These are phyloP conservation scores for Graptemys geographica DNA, from an alignment of 2,797 vertebrate species.

Conservation along the genomic window DNA sequence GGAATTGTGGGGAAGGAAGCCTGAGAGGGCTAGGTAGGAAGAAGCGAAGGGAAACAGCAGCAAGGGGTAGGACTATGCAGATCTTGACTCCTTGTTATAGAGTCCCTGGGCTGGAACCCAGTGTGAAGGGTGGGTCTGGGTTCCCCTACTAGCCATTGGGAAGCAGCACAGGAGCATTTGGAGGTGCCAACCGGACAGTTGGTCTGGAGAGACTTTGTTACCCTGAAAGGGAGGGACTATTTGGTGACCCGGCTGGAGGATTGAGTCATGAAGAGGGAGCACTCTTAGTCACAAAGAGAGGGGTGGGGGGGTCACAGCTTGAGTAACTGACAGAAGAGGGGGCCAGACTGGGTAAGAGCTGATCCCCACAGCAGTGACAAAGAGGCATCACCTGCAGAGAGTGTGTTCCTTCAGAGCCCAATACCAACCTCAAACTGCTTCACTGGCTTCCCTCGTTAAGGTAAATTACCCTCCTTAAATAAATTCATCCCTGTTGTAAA, in stretches of 20 bases:
- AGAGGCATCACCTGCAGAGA: too few species aligned
- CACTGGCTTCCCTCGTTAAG: neutral
- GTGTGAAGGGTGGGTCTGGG: neutral
- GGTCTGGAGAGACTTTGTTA: neutral
- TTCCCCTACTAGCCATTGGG: neutral
- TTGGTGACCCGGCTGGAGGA: neutral
- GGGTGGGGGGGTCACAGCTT: neutral
- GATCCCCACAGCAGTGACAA: too few species aligned
- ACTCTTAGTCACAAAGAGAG: neutral
- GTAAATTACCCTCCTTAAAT: too few species aligned
- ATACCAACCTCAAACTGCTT: neutral
- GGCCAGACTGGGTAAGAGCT: neutral
- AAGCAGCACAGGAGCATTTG: neutral
- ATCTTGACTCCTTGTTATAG: neutral
- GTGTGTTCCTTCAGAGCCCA: neutral
- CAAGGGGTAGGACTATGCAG: neutral
- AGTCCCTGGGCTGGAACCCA: neutral
- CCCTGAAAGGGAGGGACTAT: neutral
- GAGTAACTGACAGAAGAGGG: neutral
- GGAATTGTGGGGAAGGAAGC: neutral
- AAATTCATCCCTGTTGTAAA: too few species aligned
- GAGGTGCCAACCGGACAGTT: neutral
- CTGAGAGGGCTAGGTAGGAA: neutral
- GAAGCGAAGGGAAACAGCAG: neutral
- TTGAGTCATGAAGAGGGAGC: neutral